Percentiles rank a stretch among this genome's conserved stretches.
phyloP scores from a whole-genome alignment of 2,888 invertebrate species.

The Andrena marginata region DNA sequence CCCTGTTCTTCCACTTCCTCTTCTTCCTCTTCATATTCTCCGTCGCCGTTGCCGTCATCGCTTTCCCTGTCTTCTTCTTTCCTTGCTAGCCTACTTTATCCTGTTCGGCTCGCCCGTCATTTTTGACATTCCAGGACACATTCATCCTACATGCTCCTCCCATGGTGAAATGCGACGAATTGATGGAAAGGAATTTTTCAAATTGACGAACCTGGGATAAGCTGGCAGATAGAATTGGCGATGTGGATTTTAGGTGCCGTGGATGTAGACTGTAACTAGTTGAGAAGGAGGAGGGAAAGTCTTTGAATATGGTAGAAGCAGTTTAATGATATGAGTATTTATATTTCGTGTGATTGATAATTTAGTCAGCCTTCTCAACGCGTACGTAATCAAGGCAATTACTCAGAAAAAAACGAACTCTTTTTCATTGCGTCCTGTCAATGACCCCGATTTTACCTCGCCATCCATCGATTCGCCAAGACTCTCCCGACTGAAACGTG shows the following conservation, averaged over 20 bases:
- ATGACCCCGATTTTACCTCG: slow-evolving; percentile 41
- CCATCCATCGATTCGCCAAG: slow-evolving; percentile 30
- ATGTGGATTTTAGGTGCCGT: neutral
- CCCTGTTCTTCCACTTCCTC: slow-evolving; percentile 21
- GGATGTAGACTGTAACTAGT: neutral
- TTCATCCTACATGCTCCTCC: slow-evolving; percentile 44
- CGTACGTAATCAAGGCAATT: neutral
- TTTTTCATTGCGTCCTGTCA: neutral
- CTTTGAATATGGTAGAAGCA: too few relatives aligned
- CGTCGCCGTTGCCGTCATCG: slow-evolving; percentile 33
- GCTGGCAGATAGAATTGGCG: neutral
- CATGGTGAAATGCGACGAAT: slow-evolving; percentile 46
- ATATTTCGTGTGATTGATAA: too few relatives aligned
- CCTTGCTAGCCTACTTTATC: slow-evolving; percentile 62
- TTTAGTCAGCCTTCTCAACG: too few relatives aligned
- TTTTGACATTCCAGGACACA: slow-evolving; percentile 65
- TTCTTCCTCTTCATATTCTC: slow-evolving; percentile 32
- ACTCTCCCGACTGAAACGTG: slow-evolving; percentile 30
- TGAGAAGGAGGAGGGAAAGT: too few relatives aligned
- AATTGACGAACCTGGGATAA: slow-evolving; percentile 18
- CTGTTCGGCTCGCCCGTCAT: slow-evolving; percentile 63
- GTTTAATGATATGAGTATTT: too few relatives aligned
- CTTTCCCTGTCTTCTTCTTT: slow-evolving; percentile 57
- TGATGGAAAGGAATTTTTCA: slow-evolving; percentile 25
- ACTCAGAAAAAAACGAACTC: neutral